Evolutionary conservation across 2,888 invertebrate species (phyloP).

Genomic region (Alcis repandata): DNA sequence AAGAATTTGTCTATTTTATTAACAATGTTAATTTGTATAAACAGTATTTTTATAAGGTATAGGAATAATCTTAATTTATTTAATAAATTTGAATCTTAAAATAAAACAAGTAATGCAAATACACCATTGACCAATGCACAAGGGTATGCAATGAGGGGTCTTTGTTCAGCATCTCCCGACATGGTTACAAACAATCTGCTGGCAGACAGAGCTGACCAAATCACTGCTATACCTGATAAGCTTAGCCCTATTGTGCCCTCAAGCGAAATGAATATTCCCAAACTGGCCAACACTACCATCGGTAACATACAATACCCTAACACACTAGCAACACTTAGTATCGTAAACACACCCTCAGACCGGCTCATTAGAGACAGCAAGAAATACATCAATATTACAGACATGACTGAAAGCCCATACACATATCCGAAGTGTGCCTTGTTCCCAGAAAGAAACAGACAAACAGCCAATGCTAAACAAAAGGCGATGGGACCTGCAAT

Average conservation of each 20-base stretch:
- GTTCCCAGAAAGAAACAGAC: conserved; percentile 90
- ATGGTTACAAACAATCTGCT: conserved; percentile 97
- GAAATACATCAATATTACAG: conserved; percentile 96
- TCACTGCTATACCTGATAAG: conserved; percentile 89
- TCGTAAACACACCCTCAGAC: conserved; percentile 89
- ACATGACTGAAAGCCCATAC: conserved; percentile 96
- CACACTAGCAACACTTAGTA: conserved; percentile 94
- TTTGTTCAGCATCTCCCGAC: conserved; percentile 94
- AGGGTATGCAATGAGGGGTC: conserved; percentile 95
- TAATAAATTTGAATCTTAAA: conserved; percentile 84
- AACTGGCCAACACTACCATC: conserved; percentile 94
- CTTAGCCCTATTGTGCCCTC: conserved; percentile 90
- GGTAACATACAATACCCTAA: conserved; percentile 97
- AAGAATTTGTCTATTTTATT: too few species aligned
- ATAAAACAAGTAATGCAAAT: conserved; percentile 96
- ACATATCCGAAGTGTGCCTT: conserved; percentile 97
- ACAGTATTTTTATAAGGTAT: background rate
- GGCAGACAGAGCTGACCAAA: conserved; percentile 97
- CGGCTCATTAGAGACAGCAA: conserved; percentile 93
- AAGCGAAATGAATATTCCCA: conserved; percentile 92
- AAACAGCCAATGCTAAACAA: conserved; percentile 90
- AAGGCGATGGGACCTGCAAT: conserved; percentile 97
- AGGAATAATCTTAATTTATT: background rate
- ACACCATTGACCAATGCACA: conserved; percentile 97
- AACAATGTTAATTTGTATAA: background rate